Percentiles rank a stretch among this genome's conserved stretches.
Evolutionary conservation across 2,888 invertebrate species (phyloP).

Genomic region (Entomobrya multifasciata): DNA sequence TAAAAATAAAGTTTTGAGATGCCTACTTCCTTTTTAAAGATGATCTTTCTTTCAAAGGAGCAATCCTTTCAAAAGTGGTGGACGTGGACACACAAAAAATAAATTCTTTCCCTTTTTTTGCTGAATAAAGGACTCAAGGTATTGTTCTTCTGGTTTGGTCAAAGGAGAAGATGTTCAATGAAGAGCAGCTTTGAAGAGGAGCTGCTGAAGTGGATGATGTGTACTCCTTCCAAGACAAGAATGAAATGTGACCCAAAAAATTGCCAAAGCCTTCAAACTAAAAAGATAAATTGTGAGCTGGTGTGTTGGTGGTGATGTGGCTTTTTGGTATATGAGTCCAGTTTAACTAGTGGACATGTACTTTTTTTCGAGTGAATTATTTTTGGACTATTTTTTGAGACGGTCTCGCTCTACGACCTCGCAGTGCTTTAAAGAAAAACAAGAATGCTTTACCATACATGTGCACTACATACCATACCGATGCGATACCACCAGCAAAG

Average conservation of each 20-base stretch:
- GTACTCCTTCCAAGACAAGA: neutral
- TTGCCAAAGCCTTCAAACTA: conserved; percentile 53
- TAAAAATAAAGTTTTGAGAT: conserved; percentile 33
- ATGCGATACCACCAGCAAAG: neutral
- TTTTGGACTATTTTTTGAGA: conserved; percentile 56
- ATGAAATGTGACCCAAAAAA: conserved; percentile 65
- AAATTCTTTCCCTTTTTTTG: conserved; percentile 25
- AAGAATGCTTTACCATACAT: neutral
- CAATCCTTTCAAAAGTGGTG: conserved; percentile 46
- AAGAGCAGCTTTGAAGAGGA: neutral
- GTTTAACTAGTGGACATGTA: conserved; percentile 18
- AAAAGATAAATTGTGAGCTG: conserved; percentile 45
- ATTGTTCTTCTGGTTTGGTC: neutral
- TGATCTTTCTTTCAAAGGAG: neutral
- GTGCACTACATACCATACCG: neutral
- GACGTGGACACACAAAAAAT: conserved; percentile 49
- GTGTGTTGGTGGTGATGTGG: too few species aligned
- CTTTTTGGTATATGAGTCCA: too few species aligned
- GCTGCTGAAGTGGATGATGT: neutral
- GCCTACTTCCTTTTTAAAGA: too few species aligned
- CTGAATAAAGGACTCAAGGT: conserved; percentile 46
- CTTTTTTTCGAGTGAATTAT: conserved; percentile 61
- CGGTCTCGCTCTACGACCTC: conserved; percentile 55
- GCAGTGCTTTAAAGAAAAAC: conserved; percentile 28
- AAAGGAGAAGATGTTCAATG: conserved; percentile 21